Evolutionary conservation across 1,140 invertebrate species (phyloP).

Genomic region (Magallana angulata): DNA sequence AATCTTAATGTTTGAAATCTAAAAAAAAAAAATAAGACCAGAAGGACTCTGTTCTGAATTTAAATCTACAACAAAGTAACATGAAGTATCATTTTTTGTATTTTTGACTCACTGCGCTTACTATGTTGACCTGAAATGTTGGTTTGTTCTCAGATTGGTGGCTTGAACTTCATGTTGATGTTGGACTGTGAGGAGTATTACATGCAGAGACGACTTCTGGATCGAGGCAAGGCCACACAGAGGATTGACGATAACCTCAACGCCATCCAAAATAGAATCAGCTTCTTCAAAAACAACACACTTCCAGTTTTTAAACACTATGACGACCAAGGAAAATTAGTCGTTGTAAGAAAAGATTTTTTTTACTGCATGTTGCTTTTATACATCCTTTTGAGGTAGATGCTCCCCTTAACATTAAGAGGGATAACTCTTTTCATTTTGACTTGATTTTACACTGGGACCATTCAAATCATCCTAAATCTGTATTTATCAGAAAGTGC

Average conservation of each 20-base stretch:
- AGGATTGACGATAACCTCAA: slow-evolving; percentile 72
- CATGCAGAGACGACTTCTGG: slow-evolving; percentile 68
- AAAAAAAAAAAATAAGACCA: too few species aligned
- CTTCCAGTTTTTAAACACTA: slow-evolving; percentile 72
- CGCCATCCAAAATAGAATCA: slow-evolving; percentile 71
- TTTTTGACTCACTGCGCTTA: too few species aligned
- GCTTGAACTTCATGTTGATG: slow-evolving; percentile 68
- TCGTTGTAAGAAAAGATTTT: slow-evolving; percentile 68
- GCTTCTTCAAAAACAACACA: slow-evolving; percentile 73
- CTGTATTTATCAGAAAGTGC: too few species aligned
- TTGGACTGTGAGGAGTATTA: slow-evolving; percentile 76
- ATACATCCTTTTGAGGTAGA: too few species aligned
- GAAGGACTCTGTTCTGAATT: too few species aligned
- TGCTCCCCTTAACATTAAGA: not conserved
- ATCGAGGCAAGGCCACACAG: slow-evolving; percentile 63
- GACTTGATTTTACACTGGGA: too few species aligned
- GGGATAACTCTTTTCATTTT: not conserved
- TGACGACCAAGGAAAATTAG: slow-evolving; percentile 73
- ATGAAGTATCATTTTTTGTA: too few species aligned
- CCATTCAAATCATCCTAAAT: too few species aligned
- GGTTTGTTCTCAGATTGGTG: slow-evolving; percentile 70
- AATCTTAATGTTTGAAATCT: not conserved
- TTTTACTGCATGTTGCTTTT: not conserved
- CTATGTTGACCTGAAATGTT: not conserved
- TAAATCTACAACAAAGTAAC: too few species aligned